A percentile compares a stretch with the other conserved stretches of the same genome.
These are phyloP conservation scores for Ylistrum balloti DNA, from an alignment of 1,140 invertebrate genomes.

Conservation along the genomic window DNA sequence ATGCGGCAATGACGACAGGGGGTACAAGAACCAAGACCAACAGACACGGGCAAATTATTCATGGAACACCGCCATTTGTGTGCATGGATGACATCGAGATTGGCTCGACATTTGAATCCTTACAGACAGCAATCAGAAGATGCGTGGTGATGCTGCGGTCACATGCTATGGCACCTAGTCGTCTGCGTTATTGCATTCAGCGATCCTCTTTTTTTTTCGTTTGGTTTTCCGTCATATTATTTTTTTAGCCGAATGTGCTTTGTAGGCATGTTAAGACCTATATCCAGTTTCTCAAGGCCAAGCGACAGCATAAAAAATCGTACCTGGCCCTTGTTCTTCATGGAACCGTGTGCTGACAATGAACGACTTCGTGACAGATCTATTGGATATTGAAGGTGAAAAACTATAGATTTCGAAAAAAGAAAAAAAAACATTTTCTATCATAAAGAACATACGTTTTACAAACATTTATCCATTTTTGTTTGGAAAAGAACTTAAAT, in stretches of 20 bases:
- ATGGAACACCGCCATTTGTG: background rate
- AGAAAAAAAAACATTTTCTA: too few species aligned
- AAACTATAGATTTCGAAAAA: too few species aligned
- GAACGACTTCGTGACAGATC: too few species aligned
- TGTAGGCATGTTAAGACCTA: background rate
- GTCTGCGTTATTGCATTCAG: background rate
- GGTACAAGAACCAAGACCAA: background rate
- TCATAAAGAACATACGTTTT: too few species aligned
- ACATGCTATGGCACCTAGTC: background rate
- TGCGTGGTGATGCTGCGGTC: background rate
- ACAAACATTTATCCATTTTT: too few species aligned
- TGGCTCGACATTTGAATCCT: background rate
- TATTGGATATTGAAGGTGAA: too few species aligned
- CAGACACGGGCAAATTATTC: background rate
- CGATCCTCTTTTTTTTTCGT: background rate
- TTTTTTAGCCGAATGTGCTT: background rate
- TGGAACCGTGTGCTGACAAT: too few species aligned
- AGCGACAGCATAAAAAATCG: background rate
- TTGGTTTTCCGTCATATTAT: background rate
- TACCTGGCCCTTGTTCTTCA: background rate
- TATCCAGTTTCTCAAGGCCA: background rate
- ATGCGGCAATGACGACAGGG: background rate
- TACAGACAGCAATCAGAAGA: background rate
- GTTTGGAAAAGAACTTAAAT: too few species aligned
- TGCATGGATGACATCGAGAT: conserved; percentile 14